These are phyloP conservation scores for Myotis pilosus DNA, from an alignment of 2,797 vertebrate genomes.

Conservation along the genomic window DNA sequence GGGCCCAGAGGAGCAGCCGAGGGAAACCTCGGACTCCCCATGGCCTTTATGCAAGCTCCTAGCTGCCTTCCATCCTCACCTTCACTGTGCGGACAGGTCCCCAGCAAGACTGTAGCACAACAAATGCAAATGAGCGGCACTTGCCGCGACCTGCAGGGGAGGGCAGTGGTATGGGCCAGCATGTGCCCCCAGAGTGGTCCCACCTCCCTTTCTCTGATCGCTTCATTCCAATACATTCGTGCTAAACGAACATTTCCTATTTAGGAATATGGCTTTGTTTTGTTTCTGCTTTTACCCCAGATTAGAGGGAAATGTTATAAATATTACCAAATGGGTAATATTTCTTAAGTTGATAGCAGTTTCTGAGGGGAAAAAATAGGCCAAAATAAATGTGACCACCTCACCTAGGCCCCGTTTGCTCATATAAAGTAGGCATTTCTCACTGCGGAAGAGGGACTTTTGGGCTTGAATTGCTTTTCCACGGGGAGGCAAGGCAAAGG, in stretches of 20 bases:
- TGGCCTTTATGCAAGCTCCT: constrained; percentile 87
- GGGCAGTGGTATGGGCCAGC: constrained; percentile 86
- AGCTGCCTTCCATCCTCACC: constrained; percentile 84
- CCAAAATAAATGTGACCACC: constrained; percentile 26
- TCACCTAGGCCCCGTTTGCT: not conserved
- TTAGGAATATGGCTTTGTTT: not conserved
- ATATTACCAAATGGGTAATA: constrained; percentile 43
- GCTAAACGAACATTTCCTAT: constrained; percentile 77
- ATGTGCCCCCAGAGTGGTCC: constrained; percentile 86
- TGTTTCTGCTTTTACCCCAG: constrained; percentile 44
- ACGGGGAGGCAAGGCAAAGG: not conserved
- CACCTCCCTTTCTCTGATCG: constrained; percentile 74
- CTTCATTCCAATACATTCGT: constrained; percentile 68
- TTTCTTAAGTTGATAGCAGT: constrained; percentile 14
- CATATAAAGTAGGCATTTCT: not conserved
- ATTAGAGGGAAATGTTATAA: not conserved
- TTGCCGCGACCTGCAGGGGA: constrained; percentile 89
- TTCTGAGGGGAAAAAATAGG: constrained; percentile 49
- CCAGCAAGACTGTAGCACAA: constrained; percentile 87
- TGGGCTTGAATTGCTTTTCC: constrained; percentile 39
- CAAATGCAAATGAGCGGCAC: constrained; percentile 91
- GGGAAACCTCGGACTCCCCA: constrained; percentile 88
- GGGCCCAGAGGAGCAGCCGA: constrained; percentile 86
- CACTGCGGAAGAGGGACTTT: not conserved
- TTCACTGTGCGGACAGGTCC: constrained; percentile 89